Percentiles rank a stretch among this genome's conserved stretches.
Conservation (phyloP, 2,888 invertebrate species). For the Argyresthia goedartella region DNA sequence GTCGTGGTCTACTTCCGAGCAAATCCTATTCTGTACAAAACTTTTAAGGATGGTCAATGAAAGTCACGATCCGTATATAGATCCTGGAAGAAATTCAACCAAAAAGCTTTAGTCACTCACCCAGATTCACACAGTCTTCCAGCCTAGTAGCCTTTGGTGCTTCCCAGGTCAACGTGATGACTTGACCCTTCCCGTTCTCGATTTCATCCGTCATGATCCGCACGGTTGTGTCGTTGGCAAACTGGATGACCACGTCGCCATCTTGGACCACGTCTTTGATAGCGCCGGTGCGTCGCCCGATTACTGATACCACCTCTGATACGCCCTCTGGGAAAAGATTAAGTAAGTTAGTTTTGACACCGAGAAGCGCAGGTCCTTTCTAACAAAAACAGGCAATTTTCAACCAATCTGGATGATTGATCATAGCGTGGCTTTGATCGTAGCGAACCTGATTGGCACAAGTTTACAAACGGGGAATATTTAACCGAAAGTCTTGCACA, state of each 20-base stretch:
- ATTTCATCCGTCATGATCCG: slow-evolving; percentile 35
- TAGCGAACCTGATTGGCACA: too few relatives aligned
- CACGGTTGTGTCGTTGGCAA: slow-evolving; percentile 37
- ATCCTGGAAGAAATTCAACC: background rate
- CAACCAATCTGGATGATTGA: too few relatives aligned
- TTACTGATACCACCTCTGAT: slow-evolving; percentile 39
- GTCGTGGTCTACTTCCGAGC: background rate
- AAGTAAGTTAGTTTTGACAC: background rate
- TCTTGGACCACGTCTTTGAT: slow-evolving; percentile 38
- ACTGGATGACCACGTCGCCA: slow-evolving; percentile 42
- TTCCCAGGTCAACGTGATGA: slow-evolving; percentile 43
- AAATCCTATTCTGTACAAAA: background rate
- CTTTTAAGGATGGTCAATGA: background rate
- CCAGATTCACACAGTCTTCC: slow-evolving; percentile 49
- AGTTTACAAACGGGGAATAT: too few relatives aligned
- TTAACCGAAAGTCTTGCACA: too few relatives aligned
- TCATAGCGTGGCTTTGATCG: too few relatives aligned
- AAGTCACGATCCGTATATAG: background rate
- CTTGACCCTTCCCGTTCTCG: slow-evolving; percentile 26
- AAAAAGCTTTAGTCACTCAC: slow-evolving; percentile 21
- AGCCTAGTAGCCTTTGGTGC: slow-evolving; percentile 32
- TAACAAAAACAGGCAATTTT: too few relatives aligned
- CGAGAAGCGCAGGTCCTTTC: background rate
- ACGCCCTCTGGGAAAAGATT: slow-evolving; percentile 24
- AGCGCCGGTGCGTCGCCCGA: slow-evolving; percentile 37